phyloP scores from a whole-genome alignment of 2,888 invertebrate species.

The Ichneumon xanthorius region DNA sequence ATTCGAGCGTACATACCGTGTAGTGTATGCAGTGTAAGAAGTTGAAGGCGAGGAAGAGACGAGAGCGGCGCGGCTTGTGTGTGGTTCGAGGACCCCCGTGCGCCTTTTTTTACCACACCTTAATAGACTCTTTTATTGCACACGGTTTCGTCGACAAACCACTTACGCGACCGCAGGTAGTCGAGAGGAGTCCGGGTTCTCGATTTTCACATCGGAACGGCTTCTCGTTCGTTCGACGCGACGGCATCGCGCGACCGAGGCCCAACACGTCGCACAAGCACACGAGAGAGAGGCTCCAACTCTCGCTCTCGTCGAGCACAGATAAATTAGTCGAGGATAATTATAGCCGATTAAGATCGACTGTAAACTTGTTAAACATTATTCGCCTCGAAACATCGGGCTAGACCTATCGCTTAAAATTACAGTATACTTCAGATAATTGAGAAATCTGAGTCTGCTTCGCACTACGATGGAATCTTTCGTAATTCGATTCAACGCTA shows the following conservation, averaged over 20 bases:
- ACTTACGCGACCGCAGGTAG: slow-evolving; percentile 76
- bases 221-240: slow-evolving; percentile 25
- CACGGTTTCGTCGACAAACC: slow-evolving; percentile 75
- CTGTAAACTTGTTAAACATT: slow-evolving; percentile 61
- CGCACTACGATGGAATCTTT: no score
- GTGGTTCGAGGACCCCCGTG: slow-evolving; percentile 65
- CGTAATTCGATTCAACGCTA: no score
- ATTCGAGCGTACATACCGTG: slow-evolving; percentile 49
- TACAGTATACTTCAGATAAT: background rate
- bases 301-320: slow-evolving; percentile 51
- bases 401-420: background rate
- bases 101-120: slow-evolving; percentile 68
- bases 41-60: slow-evolving; percentile 50
- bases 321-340: slow-evolving; percentile 67
- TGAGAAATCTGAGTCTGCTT: no score
- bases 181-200: slow-evolving; percentile 70
- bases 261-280: slow-evolving; percentile 20
- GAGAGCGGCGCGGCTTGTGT: slow-evolving; percentile 57
- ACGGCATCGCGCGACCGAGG: background rate
- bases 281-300: background rate
- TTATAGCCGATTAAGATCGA: slow-evolving; percentile 66
- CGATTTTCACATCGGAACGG: slow-evolving; percentile 66
- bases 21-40: background rate
- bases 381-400: slow-evolving; percentile 22
- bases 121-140: slow-evolving; percentile 76